Evolutionary conservation across 2,113 vertebrate genomes (phyloP).

Genomic region (Probosciger aterrimus): DNA sequence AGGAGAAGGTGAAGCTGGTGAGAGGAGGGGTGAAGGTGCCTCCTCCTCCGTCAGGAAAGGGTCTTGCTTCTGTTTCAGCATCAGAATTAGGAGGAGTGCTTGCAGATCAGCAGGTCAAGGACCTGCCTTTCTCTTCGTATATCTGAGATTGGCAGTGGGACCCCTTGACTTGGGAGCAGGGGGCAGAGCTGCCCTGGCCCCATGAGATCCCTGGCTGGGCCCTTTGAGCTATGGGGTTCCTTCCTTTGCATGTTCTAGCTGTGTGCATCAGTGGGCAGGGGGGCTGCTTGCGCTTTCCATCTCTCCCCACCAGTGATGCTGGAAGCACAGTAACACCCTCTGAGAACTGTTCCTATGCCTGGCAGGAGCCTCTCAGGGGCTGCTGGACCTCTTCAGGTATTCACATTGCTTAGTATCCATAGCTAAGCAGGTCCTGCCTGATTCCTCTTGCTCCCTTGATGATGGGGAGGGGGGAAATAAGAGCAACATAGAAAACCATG

Average conservation of each 20-base stretch:
- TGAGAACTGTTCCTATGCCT: background rate
- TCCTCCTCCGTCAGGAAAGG: background rate
- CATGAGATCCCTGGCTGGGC: background rate
- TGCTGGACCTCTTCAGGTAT: background rate
- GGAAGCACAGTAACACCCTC: background rate
- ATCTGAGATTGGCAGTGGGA: background rate
- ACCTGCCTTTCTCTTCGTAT: background rate
- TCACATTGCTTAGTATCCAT: background rate
- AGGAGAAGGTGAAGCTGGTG: background rate
- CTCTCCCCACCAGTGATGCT: background rate
- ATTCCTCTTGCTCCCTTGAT: background rate
- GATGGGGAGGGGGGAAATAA: background rate
- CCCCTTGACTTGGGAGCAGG: background rate
- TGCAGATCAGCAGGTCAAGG: background rate
- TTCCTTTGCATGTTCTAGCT: background rate
- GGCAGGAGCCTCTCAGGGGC: background rate
- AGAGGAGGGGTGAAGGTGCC: background rate
- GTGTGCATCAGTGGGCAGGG: background rate
- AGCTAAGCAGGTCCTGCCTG: background rate
- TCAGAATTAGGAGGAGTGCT: accelerated
- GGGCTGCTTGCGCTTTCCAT: background rate
- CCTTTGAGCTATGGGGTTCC: accelerated
- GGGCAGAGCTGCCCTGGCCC: background rate
- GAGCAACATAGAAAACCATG: background rate
- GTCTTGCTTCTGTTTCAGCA: background rate